Evolutionary conservation across 2,888 invertebrate species (phyloP).

Genomic region (Mactromeris polynyma): DNA sequence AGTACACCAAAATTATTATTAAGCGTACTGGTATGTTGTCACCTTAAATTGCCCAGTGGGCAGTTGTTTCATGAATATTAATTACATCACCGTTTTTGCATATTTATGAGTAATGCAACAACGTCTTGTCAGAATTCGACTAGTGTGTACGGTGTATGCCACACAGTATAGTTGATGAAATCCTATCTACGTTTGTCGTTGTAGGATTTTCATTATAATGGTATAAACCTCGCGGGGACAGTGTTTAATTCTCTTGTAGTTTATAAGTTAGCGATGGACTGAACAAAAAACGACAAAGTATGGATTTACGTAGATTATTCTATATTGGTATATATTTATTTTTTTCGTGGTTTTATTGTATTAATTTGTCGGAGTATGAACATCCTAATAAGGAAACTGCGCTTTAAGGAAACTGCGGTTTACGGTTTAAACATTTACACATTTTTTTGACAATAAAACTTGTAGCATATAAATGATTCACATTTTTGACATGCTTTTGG

Average conservation of each 20-base stretch:
- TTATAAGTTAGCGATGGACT: not conserved
- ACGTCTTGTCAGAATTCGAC: not conserved
- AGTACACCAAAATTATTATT: not conserved
- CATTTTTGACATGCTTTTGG: not conserved
- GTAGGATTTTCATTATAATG: not conserved
- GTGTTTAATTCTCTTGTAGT: not conserved
- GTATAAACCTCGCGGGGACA: not conserved
- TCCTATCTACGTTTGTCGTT: not conserved
- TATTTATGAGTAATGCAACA: conserved; percentile 19
- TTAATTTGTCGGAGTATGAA: not conserved
- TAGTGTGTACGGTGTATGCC: not conserved
- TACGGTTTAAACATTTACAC: not conserved
- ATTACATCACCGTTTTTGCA: conserved; percentile 29
- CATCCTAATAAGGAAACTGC: not conserved
- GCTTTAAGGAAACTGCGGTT: not conserved
- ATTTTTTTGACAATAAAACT: not conserved
- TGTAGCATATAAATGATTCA: not conserved
- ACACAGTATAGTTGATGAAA: not conserved
- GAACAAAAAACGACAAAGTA: not conserved
- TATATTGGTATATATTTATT: not conserved
- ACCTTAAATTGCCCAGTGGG: conserved; percentile 26
- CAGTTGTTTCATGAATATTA: conserved; percentile 28
- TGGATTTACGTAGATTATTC: not conserved
- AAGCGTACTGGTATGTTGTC: not conserved
- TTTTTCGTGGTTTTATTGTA: not conserved